Conservation (phyloP, 2,113 vertebrate species). For the Cnemophilus loriae region DNA sequence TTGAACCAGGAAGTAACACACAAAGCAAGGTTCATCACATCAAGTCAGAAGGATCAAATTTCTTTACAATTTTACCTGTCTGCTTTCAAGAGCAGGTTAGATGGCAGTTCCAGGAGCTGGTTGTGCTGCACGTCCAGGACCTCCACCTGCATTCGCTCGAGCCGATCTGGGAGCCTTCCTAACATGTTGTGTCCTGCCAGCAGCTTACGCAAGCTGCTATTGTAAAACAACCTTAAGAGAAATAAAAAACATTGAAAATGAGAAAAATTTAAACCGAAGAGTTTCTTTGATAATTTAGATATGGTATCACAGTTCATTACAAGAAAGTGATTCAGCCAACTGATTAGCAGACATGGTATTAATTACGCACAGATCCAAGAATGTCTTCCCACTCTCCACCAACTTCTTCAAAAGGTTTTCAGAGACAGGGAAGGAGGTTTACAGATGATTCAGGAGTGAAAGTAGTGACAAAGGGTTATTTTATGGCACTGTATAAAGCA, state of each 20-base stretch:
- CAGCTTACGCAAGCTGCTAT: slow-evolving; percentile 89
- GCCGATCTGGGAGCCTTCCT: slow-evolving; percentile 84
- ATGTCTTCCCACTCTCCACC: slow-evolving; percentile 40
- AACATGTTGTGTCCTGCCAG: slow-evolving; percentile 88
- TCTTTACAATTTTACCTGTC: slow-evolving; percentile 79
- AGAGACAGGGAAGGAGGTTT: background rate
- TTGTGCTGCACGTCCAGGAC: slow-evolving; percentile 95
- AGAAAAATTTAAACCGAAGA: background rate
- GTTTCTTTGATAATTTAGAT: background rate
- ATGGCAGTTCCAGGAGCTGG: slow-evolving; percentile 88
- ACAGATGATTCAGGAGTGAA: slow-evolving; percentile 25
- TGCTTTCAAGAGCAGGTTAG: slow-evolving; percentile 89
- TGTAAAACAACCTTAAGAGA: slow-evolving; percentile 84
- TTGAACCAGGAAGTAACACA: background rate
- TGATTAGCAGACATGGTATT: slow-evolving; percentile 17
- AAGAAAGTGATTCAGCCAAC: slow-evolving; percentile 15
- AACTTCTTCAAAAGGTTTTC: slow-evolving; percentile 33
- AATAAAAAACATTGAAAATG: slow-evolving; percentile 2
- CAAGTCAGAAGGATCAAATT: background rate
- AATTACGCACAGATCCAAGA: background rate
- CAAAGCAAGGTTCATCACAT: background rate
- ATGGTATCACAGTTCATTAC: background rate
- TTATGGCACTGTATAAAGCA: background rate
- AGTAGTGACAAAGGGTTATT: slow-evolving; percentile 7
- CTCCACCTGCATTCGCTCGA: slow-evolving; percentile 87